phyloP scores from a whole-genome alignment of 2,888 invertebrate genomes.

The Drosophila putrida region DNA sequence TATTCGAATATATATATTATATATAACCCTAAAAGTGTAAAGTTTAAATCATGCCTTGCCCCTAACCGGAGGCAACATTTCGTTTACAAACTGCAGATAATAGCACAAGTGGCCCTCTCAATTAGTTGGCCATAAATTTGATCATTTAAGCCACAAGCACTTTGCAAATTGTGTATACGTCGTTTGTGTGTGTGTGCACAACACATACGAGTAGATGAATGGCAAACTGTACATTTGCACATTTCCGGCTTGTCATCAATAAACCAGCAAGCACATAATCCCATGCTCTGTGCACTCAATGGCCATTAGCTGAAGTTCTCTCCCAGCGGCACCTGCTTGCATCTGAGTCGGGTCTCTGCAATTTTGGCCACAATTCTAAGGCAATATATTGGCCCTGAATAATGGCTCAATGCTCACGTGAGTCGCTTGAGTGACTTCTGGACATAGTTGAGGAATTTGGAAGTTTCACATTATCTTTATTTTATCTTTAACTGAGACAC shows the following conservation, averaged over 20 bases:
- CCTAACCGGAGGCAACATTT: not conserved
- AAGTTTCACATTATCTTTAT: conserved; percentile 10
- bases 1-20: too few relatives aligned
- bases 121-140: conserved; percentile 24
- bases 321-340: conserved; percentile 6
- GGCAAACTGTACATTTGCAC: conserved; percentile 11
- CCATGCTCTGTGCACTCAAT: conserved; percentile 27
- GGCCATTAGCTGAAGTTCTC: conserved; percentile 26
- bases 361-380: conserved; percentile 13
- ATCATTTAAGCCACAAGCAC: conserved; percentile 14
- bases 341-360: conserved; percentile 6
- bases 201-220: not conserved
- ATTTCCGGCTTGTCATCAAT: conserved; percentile 44
- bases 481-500: not conserved
- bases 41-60: not conserved
- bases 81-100: not conserved
- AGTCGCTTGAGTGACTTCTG: conserved; percentile 36
- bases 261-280: conserved; percentile 36
- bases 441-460: conserved; percentile 18
- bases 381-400: not conserved
- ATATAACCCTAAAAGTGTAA: too few relatives aligned
- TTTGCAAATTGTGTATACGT: conserved; percentile 37
- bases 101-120: not conserved
- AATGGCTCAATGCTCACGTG: conserved; percentile 17
- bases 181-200: conserved; percentile 10